Evolutionary conservation across 2,888 invertebrate genomes (phyloP).

Genomic region (Oxytorus armatus): DNA sequence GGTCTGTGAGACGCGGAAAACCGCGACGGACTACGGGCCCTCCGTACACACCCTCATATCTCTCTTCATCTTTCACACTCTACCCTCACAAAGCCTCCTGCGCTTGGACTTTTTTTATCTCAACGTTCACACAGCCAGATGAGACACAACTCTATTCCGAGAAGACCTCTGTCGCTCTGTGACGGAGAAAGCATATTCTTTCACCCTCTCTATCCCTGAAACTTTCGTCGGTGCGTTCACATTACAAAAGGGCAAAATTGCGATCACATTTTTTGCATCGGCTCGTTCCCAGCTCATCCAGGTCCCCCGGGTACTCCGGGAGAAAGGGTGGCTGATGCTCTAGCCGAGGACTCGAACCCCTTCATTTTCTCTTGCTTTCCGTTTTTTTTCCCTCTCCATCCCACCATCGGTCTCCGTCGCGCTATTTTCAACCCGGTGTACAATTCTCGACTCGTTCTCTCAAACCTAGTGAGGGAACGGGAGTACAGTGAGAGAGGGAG

Average conservation of each 20-base stretch:
- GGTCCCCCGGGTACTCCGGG: constrained; percentile 34
- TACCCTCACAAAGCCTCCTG: no score
- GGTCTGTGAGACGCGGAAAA: no score
- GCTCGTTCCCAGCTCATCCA: constrained; percentile 64
- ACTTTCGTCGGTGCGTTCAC: constrained; percentile 40
- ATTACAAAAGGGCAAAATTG: constrained; percentile 71
- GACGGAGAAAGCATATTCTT: no score
- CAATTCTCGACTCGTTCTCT: constrained; percentile 30
- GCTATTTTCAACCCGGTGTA: constrained; percentile 28
- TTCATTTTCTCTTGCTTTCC: constrained; percentile 56
- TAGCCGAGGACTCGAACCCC: constrained; percentile 22
- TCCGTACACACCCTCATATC: no score
- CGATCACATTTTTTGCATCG: constrained; percentile 70
- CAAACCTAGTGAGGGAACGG: constrained; percentile 14
- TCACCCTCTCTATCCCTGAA: constrained; percentile 20
- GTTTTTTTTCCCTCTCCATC: constrained; percentile 29
- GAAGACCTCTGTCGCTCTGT: background rate
- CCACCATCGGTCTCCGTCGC: constrained; percentile 40
- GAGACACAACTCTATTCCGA: no score
- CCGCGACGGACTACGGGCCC: no score
- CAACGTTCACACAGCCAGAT: no score
- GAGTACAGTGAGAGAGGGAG: background rate
- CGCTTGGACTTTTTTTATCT: no score
- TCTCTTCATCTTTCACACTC: no score
- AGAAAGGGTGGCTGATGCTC: constrained; percentile 27